A percentile compares a stretch with the other conserved stretches of the same genome.
Conservation (phyloP, 2,888 invertebrate species). For the Cantharis lateralis region DNA sequence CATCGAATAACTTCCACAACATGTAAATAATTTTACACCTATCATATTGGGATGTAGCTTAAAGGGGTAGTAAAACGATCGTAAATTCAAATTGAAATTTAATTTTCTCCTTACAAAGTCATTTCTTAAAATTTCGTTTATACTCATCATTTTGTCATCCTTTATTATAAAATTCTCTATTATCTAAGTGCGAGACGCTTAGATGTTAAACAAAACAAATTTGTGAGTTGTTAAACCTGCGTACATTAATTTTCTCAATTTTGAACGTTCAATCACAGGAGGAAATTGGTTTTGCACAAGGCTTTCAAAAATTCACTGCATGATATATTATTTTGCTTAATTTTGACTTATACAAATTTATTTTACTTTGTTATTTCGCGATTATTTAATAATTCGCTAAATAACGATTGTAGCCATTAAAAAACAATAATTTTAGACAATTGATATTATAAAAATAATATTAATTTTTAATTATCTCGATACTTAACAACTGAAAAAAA, state of each 20-base stretch:
- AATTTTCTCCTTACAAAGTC: neutral
- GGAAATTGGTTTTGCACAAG: slow-evolving; percentile 8
- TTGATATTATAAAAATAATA: slow-evolving; percentile 11
- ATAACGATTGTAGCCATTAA: neutral
- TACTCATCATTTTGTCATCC: neutral
- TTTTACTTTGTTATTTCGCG: slow-evolving; percentile 10
- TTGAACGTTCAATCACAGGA: neutral
- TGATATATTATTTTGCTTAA: slow-evolving; percentile 11
- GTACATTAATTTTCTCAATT: slow-evolving; percentile 4
- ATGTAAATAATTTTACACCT: neutral
- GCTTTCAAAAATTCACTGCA: slow-evolving; percentile 5
- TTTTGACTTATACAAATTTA: slow-evolving; percentile 17
- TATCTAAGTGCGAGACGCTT: neutral
- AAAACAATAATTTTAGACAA: neutral
- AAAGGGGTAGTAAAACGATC: neutral
- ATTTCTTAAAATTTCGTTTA: neutral
- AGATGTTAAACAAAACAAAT: neutral
- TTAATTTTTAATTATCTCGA: slow-evolving; percentile 3
- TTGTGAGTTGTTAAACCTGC: neutral
- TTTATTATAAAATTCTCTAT: neutral
- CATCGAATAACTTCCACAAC: neutral
- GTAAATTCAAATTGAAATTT: neutral
- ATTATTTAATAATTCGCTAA: neutral
- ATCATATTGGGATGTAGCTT: neutral
- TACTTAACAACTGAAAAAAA: neutral